Conservation (phyloP, 2,888 invertebrate species). For the Liopterus haemorrhoidalis region DNA sequence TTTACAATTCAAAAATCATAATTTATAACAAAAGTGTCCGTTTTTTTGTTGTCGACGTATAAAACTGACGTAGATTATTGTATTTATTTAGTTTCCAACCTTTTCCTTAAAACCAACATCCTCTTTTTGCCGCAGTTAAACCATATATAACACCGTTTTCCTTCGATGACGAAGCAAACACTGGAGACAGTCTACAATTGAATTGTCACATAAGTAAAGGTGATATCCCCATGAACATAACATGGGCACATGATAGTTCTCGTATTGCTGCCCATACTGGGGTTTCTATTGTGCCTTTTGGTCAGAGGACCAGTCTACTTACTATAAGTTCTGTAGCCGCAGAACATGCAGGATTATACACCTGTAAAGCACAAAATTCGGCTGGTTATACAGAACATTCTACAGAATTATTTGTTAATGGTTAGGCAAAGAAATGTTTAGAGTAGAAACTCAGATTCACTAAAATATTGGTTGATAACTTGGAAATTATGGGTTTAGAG, state of each 20-base stretch:
- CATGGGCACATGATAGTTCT: constrained; percentile 52
- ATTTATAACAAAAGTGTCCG: too few relatives aligned
- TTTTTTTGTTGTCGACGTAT: too few relatives aligned
- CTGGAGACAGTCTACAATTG: constrained; percentile 35
- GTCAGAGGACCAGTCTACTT: constrained; percentile 59
- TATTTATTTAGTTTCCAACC: too few relatives aligned
- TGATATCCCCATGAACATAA: constrained; percentile 54
- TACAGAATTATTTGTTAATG: constrained; percentile 61
- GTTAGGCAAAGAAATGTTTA: too few relatives aligned
- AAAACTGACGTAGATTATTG: too few relatives aligned
- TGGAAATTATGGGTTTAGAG: too few relatives aligned
- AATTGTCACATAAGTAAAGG: constrained; percentile 42
- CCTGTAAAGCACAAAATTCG: constrained; percentile 59
- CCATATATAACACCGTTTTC: constrained; percentile 60
- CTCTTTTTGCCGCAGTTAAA: constrained; percentile 55
- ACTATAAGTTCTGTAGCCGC: constrained; percentile 63
- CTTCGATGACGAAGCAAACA: constrained; percentile 51
- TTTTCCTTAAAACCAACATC: too few relatives aligned
- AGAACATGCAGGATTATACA: constrained; percentile 61
- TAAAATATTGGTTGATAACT: too few relatives aligned
- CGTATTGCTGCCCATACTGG: constrained; percentile 51
- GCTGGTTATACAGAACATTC: constrained; percentile 58
- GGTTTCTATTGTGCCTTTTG: constrained; percentile 51
- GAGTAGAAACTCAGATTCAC: too few relatives aligned
- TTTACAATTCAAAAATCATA: too few relatives aligned